These are phyloP conservation scores for Eilema sororculum DNA, from an alignment of 2,888 invertebrate species.

Conservation along the genomic window DNA sequence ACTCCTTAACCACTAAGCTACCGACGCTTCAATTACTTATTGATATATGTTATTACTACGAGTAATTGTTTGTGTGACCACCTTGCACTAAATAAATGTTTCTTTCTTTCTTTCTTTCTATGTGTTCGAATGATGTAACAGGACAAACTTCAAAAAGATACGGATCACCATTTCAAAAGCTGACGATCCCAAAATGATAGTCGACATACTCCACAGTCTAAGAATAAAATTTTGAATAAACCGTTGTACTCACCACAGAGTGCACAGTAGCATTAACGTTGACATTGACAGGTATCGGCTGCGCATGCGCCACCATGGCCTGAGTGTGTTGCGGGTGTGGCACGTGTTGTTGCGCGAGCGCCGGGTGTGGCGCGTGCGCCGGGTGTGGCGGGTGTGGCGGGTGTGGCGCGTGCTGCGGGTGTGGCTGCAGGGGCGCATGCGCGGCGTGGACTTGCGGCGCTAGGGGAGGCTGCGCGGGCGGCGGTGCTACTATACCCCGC, in stretches of 20 bases:
- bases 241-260: slow-evolving; percentile 48
- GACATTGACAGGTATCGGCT: slow-evolving; percentile 59
- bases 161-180: too few relatives aligned
- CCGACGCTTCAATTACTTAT: too few relatives aligned
- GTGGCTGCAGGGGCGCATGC: not conserved
- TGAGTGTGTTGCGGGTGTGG: slow-evolving; percentile 51
- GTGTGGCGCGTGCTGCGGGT: slow-evolving; percentile 44
- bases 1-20: too few relatives aligned
- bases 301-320: slow-evolving; percentile 48
- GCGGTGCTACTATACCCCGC: slow-evolving; percentile 73
- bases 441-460: not conserved
- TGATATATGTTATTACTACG: too few relatives aligned
- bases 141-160: too few relatives aligned
- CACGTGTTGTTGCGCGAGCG: slow-evolving; percentile 49
- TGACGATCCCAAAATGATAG: too few relatives aligned
- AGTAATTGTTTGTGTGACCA: too few relatives aligned
- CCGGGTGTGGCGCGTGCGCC: slow-evolving; percentile 66
- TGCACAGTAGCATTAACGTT: slow-evolving; percentile 63
- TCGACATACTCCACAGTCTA: too few relatives aligned
- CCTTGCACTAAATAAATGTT: too few relatives aligned
- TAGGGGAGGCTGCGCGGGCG: slow-evolving; percentile 43
- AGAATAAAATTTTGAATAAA: too few relatives aligned
- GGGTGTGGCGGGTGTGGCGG: slow-evolving; percentile 63
- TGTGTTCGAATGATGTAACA: too few relatives aligned
- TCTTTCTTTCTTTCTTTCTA: too few relatives aligned